Percentiles rank a stretch among this genome's conserved stretches.
Conservation (phyloP, 2,797 vertebrate genomes). For the Enteromius unitaeniatus region DNA sequence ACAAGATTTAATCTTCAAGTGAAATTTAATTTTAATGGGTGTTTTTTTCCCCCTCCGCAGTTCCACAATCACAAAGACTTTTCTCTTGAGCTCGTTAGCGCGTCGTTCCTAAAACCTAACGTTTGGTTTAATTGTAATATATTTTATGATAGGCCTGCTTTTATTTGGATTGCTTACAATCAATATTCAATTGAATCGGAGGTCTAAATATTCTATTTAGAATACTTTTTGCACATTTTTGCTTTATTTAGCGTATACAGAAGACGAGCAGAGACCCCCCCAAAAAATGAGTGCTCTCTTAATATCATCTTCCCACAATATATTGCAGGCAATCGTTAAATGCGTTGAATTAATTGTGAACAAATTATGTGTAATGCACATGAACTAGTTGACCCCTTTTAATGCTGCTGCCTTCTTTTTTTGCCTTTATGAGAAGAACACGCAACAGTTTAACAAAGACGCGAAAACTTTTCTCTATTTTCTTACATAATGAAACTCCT, state of each 20-base stretch:
- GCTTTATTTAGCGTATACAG: neutral
- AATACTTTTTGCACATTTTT: neutral
- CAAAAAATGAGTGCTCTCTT: neutral
- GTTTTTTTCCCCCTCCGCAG: neutral
- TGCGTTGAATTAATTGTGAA: neutral
- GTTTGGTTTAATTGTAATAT: neutral
- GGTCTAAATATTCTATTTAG: neutral
- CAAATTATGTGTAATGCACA: neutral
- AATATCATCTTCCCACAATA: neutral
- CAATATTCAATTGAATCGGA: neutral
- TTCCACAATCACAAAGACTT: neutral
- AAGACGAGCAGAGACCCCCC: neutral
- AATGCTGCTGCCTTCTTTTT: neutral
- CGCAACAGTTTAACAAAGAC: neutral
- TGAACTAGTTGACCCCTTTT: neutral
- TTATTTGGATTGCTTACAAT: neutral
- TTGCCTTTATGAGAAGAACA: neutral
- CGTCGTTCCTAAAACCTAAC: neutral
- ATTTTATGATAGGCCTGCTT: neutral
- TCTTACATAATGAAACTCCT: neutral
- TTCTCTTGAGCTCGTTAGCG: neutral
- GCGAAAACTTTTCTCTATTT: neutral
- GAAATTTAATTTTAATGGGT: neutral
- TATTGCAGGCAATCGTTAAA: neutral
- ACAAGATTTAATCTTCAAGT: conserved; percentile 1